Evolutionary conservation across 1,140 invertebrate species (phyloP).

Genomic region (Platorchestia sp.): DNA sequence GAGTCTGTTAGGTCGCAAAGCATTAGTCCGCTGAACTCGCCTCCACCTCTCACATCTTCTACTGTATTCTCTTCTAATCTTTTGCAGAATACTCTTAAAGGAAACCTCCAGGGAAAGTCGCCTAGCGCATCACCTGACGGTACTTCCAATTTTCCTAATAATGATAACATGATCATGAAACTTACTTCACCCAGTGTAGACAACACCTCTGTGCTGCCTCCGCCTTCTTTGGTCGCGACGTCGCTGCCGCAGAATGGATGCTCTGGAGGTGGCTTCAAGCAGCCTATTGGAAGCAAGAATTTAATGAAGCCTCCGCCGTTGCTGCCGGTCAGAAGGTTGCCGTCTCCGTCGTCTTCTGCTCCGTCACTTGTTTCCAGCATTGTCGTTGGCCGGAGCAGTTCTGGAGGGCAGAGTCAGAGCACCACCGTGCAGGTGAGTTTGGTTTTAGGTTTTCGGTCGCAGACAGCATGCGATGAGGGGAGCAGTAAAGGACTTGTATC

Average conservation of each 20-base stretch:
- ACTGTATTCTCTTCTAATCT: background rate
- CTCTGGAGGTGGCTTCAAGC: background rate
- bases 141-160: background rate
- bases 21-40: background rate
- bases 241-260: background rate
- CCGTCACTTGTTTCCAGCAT: background rate
- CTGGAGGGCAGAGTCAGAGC: background rate
- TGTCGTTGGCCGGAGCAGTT: background rate
- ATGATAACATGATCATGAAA: slow-evolving; percentile 3
- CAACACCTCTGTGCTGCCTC: background rate
- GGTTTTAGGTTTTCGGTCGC: background rate
- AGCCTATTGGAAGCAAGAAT: background rate
- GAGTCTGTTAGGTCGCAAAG: background rate
- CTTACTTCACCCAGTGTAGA: background rate
- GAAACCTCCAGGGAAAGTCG: background rate
- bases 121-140: background rate
- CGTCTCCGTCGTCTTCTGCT: background rate
- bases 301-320: slow-evolving; percentile 33
- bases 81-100: slow-evolving; percentile 11
- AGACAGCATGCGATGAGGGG: no score
- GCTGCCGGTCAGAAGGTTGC: slow-evolving; percentile 15
- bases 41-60: background rate
- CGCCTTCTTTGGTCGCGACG: background rate
- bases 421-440: background rate
- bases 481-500: no score